Evolutionary conservation across 2,797 vertebrate genomes (phyloP).

Genomic region (Catostomus latipinnis): DNA sequence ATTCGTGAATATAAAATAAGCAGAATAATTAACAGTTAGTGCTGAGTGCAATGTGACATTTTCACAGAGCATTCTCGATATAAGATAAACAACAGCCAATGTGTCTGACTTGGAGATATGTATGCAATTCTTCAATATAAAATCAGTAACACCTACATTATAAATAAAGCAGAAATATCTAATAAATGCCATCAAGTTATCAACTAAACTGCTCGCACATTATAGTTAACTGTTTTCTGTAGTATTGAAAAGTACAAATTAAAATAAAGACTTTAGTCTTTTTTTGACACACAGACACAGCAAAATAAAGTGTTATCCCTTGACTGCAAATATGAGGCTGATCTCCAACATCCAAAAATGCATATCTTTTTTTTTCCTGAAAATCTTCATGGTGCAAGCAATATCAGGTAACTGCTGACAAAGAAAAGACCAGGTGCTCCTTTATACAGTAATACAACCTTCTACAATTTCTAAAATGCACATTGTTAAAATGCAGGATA

Average conservation of each 20-base stretch:
- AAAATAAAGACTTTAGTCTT: too few relatives aligned
- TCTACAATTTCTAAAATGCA: slow-evolving; percentile 19
- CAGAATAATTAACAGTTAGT: slow-evolving; percentile 18
- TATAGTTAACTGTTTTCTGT: too few relatives aligned
- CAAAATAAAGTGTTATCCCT: neutral
- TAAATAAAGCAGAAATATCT: slow-evolving; percentile 5
- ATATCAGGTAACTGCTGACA: slow-evolving; percentile 12
- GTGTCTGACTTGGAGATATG: neutral
- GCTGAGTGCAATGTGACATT: slow-evolving; percentile 33
- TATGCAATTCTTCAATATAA: too few relatives aligned
- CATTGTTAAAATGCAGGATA: neutral
- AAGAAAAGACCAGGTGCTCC: slow-evolving; percentile 31
- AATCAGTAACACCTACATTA: neutral
- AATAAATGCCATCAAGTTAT: neutral
- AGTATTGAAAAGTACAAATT: too few relatives aligned
- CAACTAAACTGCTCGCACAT: too few relatives aligned
- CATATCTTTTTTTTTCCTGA: neutral
- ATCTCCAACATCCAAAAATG: neutral
- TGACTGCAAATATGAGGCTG: neutral
- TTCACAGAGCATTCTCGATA: slow-evolving; percentile 20
- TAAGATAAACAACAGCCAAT: slow-evolving; percentile 16
- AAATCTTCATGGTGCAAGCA: slow-evolving; percentile 14
- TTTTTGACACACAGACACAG: neutral
- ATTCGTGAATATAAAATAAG: slow-evolving; percentile 31
- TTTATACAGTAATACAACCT: neutral